Evolutionary conservation across 2,797 vertebrate species (phyloP).

Genomic region (Cossypha polioptera): DNA sequence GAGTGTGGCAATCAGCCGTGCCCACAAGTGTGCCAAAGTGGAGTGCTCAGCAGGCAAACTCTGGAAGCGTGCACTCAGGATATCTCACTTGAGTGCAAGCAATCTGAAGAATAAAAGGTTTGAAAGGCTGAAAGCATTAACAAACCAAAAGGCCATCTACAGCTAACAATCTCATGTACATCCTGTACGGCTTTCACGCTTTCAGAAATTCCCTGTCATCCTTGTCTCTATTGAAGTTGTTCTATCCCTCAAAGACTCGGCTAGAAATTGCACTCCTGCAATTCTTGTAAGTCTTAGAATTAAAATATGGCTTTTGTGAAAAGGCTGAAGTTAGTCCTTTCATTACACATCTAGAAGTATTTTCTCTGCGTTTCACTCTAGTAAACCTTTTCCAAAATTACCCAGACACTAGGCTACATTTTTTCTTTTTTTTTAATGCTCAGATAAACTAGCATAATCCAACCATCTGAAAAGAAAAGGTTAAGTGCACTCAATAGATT

Average conservation of each 20-base stretch:
- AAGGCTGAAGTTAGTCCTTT: neutral
- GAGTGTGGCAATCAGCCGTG: slow-evolving; percentile 10
- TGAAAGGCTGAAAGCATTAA: neutral
- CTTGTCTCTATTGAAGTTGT: neutral
- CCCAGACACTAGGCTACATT: neutral
- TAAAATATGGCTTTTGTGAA: neutral
- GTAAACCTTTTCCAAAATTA: neutral
- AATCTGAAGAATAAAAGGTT: neutral
- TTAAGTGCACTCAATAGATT: neutral
- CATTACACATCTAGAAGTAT: neutral
- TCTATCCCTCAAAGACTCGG: neutral
- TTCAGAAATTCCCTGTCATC: neutral
- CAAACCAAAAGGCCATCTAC: neutral
- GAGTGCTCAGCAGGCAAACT: neutral
- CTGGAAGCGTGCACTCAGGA: neutral
- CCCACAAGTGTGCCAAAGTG: slow-evolving; percentile 38
- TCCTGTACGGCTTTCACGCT: neutral
- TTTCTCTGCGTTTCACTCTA: neutral
- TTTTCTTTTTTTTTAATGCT: neutral
- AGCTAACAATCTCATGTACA: neutral
- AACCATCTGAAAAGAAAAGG: neutral
- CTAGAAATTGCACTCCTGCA: neutral
- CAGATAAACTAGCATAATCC: neutral
- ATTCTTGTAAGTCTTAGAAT: neutral
- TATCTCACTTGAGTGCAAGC: neutral